Conservation (phyloP, 2,888 invertebrate species). For the Eupithecia vulgata region DNA sequence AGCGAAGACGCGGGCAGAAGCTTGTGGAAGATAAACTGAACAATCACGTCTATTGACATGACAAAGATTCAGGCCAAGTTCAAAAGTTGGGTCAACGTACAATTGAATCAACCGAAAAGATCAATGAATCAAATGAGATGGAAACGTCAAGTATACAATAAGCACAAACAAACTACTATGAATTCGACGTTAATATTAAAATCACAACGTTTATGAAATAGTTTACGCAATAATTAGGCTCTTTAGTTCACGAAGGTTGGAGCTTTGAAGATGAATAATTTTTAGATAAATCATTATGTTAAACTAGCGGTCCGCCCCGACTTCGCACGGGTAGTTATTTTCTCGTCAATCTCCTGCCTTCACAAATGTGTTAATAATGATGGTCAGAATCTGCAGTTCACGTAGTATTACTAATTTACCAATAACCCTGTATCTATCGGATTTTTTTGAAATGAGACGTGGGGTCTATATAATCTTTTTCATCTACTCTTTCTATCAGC, state of each 20-base stretch:
- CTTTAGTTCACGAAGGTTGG: slow-evolving; percentile 20
- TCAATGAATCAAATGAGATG: slow-evolving; percentile 36
- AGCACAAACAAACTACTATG: slow-evolving; percentile 44
- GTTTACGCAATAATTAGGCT: slow-evolving; percentile 36
- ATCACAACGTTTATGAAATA: slow-evolving; percentile 42
- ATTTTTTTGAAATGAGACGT: neutral
- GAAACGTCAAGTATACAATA: slow-evolving; percentile 46
- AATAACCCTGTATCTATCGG: no score
- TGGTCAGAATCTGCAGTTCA: no score
- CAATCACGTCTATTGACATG: slow-evolving; percentile 23
- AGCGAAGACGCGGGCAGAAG: neutral
- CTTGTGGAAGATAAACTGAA: slow-evolving; percentile 12
- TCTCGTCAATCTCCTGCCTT: no score
- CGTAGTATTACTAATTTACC: no score
- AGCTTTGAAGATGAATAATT: slow-evolving; percentile 8
- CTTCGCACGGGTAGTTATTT: no score
- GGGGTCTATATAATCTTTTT: neutral
- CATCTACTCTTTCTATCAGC: neutral
- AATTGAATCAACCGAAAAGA: slow-evolving; percentile 40
- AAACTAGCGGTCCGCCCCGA: no score
- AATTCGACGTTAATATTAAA: neutral
- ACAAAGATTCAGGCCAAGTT: slow-evolving; percentile 34
- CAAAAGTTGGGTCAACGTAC: slow-evolving; percentile 45
- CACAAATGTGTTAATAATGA: no score
- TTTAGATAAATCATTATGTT: neutral